These are phyloP conservation scores for Drosophila bipectinata DNA, from an alignment of 1,140 invertebrate genomes.

Conservation along the genomic window DNA sequence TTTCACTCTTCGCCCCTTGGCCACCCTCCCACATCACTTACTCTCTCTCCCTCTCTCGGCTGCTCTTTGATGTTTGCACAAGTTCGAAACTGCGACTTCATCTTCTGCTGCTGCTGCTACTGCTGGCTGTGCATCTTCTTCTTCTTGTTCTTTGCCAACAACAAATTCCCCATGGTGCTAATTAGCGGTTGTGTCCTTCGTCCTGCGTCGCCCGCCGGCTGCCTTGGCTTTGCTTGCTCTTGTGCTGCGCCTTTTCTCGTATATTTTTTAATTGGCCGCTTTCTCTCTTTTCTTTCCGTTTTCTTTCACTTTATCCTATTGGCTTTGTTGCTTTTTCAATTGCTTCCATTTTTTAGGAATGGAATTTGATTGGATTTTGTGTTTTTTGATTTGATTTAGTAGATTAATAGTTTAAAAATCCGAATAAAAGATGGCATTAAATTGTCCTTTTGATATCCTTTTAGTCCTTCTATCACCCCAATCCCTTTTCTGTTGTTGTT, in stretches of 20 bases:
- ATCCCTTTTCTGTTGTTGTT: conserved; percentile 14
- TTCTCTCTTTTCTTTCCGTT: conserved; percentile 20
- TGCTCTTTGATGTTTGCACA: conserved; percentile 80
- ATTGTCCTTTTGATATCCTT: neutral
- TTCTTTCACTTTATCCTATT: conserved; percentile 11
- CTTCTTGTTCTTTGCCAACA: conserved; percentile 45
- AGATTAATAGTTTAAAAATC: neutral
- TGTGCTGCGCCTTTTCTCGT: conserved; percentile 30
- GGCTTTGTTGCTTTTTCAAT: conserved; percentile 13
- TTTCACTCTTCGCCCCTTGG: neutral
- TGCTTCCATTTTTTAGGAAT: conserved; percentile 1
- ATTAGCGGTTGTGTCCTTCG: conserved; percentile 73
- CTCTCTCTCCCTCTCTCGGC: conserved; percentile 6
- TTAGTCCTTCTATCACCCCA: neutral
- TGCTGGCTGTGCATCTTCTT: conserved; percentile 57
- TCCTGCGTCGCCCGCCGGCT: conserved; percentile 35
- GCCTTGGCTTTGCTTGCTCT: conserved; percentile 33
- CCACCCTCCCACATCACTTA: neutral
- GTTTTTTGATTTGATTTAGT: conserved; percentile 1
- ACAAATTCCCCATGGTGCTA: conserved; percentile 82
- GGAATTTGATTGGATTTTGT: conserved; percentile 39
- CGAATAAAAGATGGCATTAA: neutral
- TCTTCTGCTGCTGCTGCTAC: conserved; percentile 45
- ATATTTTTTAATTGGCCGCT: conserved; percentile 78
- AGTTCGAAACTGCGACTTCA: conserved; percentile 49